These are phyloP conservation scores for Chymomyza fuscimana DNA, from an alignment of 2,888 invertebrate genomes.

Conservation along the genomic window DNA sequence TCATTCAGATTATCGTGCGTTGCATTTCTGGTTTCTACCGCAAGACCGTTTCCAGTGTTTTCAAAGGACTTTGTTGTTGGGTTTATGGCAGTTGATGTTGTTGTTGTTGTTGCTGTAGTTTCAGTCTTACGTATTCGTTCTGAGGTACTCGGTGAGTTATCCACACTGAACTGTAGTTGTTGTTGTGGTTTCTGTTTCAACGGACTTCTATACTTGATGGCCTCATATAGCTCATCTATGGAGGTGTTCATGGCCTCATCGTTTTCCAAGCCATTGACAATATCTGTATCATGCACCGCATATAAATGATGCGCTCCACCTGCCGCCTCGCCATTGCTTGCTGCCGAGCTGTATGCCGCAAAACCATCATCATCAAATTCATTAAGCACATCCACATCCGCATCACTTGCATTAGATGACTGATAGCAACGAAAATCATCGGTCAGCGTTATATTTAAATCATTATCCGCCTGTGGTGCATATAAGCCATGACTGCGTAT, in stretches of 20 bases:
- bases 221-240: constrained; percentile 86
- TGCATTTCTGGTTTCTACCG: constrained; percentile 14
- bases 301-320: constrained; percentile 60
- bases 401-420: constrained; percentile 79
- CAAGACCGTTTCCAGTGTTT: background rate
- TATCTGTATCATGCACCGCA: constrained; percentile 50
- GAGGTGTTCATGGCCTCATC: constrained; percentile 72
- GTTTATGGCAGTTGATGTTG: constrained; percentile 1
- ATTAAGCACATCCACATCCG: constrained; percentile 74
- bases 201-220: constrained; percentile 80
- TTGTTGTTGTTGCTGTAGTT: constrained; percentile 3
- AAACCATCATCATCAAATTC: constrained; percentile 77
- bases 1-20: constrained; percentile 64
- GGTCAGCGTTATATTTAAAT: constrained; percentile 80
- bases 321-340: constrained; percentile 58
- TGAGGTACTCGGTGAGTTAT: constrained; percentile 20
- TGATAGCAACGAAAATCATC: constrained; percentile 79
- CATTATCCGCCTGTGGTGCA: constrained; percentile 83
- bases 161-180: constrained; percentile 23
- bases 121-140: constrained; percentile 38
- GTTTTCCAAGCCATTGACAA: constrained; percentile 3
- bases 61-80: background rate
- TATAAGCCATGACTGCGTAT: constrained; percentile 84
- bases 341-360: constrained; percentile 39
- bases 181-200: constrained; percentile 23